A percentile compares a stretch with the other conserved stretches of the same genome.
Conservation (phyloP, 2,113 vertebrate species). For the Seriola rivoliana region DNA sequence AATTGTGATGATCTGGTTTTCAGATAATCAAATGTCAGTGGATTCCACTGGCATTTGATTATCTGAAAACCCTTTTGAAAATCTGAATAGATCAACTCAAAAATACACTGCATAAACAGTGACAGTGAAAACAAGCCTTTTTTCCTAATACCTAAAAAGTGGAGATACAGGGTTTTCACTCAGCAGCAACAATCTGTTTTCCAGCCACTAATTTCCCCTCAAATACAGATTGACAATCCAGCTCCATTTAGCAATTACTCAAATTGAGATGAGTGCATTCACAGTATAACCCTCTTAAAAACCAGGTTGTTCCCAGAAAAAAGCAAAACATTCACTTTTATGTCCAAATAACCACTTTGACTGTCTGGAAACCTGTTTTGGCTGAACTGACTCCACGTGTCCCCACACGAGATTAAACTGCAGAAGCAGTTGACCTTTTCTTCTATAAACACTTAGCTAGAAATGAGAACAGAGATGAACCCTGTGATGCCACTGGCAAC, state of each 20-base stretch:
- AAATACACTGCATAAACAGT: neutral
- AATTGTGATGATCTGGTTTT: neutral
- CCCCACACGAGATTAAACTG: slow-evolving; percentile 21
- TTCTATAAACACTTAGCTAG: slow-evolving; percentile 20
- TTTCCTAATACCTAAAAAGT: slow-evolving; percentile 21
- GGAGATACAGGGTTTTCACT: neutral
- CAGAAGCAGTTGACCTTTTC: slow-evolving; percentile 46
- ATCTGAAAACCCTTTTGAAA: neutral
- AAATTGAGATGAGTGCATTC: slow-evolving; percentile 27
- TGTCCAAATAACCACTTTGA: neutral
- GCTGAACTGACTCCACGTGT: neutral
- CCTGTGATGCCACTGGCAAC: slow-evolving; percentile 1
- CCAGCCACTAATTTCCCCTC: slow-evolving; percentile 29
- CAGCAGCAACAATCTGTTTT: slow-evolving; percentile 25
- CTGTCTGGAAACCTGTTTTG: slow-evolving; percentile 19
- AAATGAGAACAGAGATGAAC: slow-evolving; percentile 32
- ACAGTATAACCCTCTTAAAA: slow-evolving; percentile 31
- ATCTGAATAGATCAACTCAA: neutral
- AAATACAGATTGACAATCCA: slow-evolving; percentile 26
- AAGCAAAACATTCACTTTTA: slow-evolving; percentile 8
- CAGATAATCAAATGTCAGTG: no score
- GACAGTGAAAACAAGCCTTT: slow-evolving; percentile 9
- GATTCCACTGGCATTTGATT: neutral
- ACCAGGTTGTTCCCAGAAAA: slow-evolving; percentile 29
- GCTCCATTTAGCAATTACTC: slow-evolving; percentile 55